A percentile compares a stretch with the other conserved stretches of the same genome.
Conservation (phyloP, 2,888 invertebrate genomes). For the Leptinotarsa tumamoca region DNA sequence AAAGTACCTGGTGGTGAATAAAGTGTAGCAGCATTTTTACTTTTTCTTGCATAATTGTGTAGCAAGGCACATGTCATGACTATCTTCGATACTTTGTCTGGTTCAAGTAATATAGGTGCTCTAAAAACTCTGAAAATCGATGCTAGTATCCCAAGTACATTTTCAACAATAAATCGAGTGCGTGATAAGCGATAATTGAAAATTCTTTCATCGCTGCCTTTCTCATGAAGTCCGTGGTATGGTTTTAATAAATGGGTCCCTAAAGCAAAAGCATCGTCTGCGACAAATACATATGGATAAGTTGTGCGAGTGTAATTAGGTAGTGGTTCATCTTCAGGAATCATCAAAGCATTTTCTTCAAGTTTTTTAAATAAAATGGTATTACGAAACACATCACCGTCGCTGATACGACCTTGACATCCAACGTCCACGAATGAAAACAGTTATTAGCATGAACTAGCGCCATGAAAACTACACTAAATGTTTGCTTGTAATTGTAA, state of each 20-base stretch:
- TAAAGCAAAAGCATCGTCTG: background rate
- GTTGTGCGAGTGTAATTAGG: background rate
- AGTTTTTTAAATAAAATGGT: background rate
- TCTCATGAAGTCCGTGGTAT: constrained; percentile 40
- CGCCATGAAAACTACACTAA: constrained; percentile 21
- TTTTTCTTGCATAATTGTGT: too few relatives aligned
- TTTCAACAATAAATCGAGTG: constrained; percentile 27
- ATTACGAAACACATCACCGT: too few relatives aligned
- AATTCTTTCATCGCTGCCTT: background rate
- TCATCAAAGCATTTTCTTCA: background rate
- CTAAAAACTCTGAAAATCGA: too few relatives aligned
- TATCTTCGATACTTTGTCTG: too few relatives aligned
- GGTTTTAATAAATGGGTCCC: constrained; percentile 47
- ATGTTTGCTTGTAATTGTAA: constrained; percentile 24
- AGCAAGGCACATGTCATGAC: too few relatives aligned
- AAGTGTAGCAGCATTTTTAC: too few relatives aligned
- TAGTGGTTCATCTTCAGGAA: background rate
- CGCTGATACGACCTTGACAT: too few relatives aligned
- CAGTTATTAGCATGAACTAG: constrained; percentile 23
- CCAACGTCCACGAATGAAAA: background rate
- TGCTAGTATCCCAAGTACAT: constrained; percentile 21
- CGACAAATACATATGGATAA: constrained; percentile 20
- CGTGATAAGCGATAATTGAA: background rate
- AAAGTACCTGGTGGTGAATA: constrained; percentile 29
- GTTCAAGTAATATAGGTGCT: too few relatives aligned